phyloP scores from a whole-genome alignment of 2,888 invertebrate genomes.

The Mythimna vitellina region DNA sequence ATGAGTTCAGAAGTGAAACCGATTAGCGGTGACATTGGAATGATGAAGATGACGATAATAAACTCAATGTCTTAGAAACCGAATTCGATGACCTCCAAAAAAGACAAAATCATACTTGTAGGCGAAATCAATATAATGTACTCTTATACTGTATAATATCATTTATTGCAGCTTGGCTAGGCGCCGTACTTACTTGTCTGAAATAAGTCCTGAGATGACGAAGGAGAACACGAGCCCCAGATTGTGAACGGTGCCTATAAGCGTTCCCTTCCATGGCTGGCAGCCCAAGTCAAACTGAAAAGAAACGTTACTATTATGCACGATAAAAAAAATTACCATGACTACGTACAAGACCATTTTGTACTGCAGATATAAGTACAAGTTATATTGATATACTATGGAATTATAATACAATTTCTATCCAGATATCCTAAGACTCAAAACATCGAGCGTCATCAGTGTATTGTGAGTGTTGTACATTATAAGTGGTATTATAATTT shows the following conservation, averaged over 20 bases:
- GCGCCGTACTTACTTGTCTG: constrained; percentile 92
- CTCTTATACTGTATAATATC: too few relatives aligned
- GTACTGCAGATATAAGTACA: too few relatives aligned
- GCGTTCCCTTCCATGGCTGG: constrained; percentile 93
- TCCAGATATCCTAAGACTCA: background rate
- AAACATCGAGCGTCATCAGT: background rate
- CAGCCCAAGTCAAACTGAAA: constrained; percentile 92
- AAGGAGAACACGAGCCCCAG: constrained; percentile 93
- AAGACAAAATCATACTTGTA: background rate
- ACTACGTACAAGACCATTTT: too few relatives aligned
- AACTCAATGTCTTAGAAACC: background rate
- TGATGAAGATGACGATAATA: background rate
- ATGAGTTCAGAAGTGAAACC: background rate
- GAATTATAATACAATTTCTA: background rate
- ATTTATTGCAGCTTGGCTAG: background rate
- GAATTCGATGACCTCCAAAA: background rate
- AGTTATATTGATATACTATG: too few relatives aligned
- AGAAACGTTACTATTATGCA: background rate
- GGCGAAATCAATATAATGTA: background rate
- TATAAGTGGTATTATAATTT: background rate
- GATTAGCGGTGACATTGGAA: background rate
- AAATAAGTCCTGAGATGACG: constrained; percentile 92
- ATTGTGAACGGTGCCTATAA: constrained; percentile 94
- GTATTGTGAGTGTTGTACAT: too few relatives aligned
- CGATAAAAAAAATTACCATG: background rate